Evolutionary conservation across 2,113 vertebrate genomes (phyloP).

Genomic region (Fregata magnificens): DNA sequence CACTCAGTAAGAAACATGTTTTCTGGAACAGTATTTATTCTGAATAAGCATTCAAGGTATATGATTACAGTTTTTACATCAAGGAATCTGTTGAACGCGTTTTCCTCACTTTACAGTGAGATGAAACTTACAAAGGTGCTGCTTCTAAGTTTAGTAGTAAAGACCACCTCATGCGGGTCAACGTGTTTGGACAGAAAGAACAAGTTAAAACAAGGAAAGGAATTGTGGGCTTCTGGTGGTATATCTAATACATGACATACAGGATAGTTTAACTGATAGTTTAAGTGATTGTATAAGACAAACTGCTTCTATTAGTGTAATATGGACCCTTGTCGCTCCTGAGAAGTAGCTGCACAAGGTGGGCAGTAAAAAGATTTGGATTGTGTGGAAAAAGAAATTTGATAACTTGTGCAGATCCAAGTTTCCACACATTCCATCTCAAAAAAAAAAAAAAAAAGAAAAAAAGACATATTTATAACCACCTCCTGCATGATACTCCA

Average conservation of each 20-base stretch:
- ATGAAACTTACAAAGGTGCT: background rate
- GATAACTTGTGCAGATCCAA: background rate
- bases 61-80: background rate
- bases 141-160: background rate
- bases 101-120: background rate
- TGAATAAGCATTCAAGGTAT: background rate
- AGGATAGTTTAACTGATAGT: background rate
- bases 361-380: background rate
- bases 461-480: background rate
- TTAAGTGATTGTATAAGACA: background rate
- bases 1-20: background rate
- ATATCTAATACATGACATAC: background rate
- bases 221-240: background rate
- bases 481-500: background rate
- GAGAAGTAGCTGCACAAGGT: background rate
- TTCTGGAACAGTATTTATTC: background rate
- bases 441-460: background rate
- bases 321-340: background rate
- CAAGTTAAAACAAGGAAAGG: background rate
- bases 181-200: background rate
- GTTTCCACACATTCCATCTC: background rate
- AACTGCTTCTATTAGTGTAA: background rate
- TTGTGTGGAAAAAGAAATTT: background rate
- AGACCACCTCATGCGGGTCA: background rate
- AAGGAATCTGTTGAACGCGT: accelerated